Conservation (phyloP, 2,113 vertebrate genomes). For the Lamprotornis superbus region DNA sequence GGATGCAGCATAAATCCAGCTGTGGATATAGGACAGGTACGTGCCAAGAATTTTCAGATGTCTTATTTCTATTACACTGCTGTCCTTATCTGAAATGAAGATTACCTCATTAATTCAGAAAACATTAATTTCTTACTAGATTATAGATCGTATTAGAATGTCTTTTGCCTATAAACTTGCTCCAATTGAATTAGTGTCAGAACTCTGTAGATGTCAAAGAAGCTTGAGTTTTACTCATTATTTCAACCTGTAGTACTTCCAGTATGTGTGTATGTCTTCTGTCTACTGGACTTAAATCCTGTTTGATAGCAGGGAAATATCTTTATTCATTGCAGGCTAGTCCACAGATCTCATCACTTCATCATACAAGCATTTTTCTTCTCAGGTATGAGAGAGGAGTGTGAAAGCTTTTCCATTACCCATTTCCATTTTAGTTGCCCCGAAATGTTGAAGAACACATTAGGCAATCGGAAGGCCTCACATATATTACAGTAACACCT, state of each 20-base stretch:
- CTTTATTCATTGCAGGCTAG: not conserved
- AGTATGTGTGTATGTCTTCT: not conserved
- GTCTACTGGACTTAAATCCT: not conserved
- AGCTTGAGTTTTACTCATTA: not conserved
- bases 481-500: not conserved
- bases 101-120: not conserved
- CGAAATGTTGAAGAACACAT: not conserved
- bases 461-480: not conserved
- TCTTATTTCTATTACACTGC: not conserved
- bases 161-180: not conserved
- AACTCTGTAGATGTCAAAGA: not conserved
- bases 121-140: not conserved
- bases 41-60: not conserved
- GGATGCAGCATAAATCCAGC: conserved; percentile 90
- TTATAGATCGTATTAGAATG: not conserved
- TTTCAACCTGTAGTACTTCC: not conserved
- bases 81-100: not conserved
- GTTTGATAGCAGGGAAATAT: not conserved
- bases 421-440: not conserved
- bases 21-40: conserved; percentile 90
- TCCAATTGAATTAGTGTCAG: not conserved
- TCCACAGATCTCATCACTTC: not conserved
- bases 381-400: not conserved
- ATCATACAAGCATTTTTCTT: not conserved
- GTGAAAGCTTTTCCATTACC: not conserved